Percentiles rank a stretch among this genome's conserved stretches.
phyloP scores from a whole-genome alignment of 2,797 vertebrate species.

The Thaleichthys pacificus region DNA sequence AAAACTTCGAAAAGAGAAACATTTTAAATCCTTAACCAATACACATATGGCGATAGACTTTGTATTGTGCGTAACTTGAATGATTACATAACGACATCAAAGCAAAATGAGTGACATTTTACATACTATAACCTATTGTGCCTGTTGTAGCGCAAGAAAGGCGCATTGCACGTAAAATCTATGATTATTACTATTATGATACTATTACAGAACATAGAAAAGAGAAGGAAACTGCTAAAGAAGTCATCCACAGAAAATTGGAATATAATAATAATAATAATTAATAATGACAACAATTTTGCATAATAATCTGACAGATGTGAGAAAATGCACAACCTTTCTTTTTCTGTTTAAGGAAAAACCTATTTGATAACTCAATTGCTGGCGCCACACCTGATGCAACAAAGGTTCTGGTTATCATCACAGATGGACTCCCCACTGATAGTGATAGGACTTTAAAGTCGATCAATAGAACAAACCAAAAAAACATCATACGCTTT shows the following conservation, averaged over 20 bases:
- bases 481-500: slow-evolving; percentile 69
- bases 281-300: neutral
- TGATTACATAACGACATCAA: too few species aligned
- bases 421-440: slow-evolving; percentile 79
- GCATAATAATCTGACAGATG: neutral
- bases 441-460: fast-evolving
- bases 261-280: neutral
- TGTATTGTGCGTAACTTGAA: slow-evolving; percentile 73
- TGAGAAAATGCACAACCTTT: neutral
- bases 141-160: too few species aligned
- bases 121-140: neutral
- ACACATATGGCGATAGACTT: slow-evolving; percentile 70
- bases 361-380: slow-evolving; percentile 53
- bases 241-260: neutral
- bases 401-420: slow-evolving; percentile 79
- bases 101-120: neutral
- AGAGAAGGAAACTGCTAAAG: neutral
- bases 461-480: slow-evolving; percentile 17
- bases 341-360: slow-evolving; percentile 48
- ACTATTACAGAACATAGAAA: neutral
- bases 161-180: too few species aligned
- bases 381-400: slow-evolving; percentile 71
- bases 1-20: slow-evolving; percentile 44
- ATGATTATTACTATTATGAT: neutral
- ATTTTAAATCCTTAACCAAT: slow-evolving; percentile 62